Conservation (phyloP, 1,140 invertebrate species). For the Pseudomyrmex flavicornis region DNA sequence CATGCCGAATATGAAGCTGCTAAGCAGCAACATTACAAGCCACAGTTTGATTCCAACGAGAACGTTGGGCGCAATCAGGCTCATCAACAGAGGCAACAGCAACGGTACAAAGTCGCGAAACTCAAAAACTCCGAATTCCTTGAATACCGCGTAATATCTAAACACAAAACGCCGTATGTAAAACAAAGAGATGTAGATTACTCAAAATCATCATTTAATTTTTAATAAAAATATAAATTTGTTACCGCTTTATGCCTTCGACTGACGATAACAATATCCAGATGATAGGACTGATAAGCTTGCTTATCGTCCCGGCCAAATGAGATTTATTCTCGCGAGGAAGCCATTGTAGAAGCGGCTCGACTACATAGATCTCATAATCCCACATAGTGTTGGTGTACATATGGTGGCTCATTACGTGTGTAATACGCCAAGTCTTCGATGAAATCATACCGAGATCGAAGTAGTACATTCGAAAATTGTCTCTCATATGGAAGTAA, state of each 20-base stretch:
- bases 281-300: slow-evolving; percentile 85
- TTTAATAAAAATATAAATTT: neutral
- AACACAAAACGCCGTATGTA: slow-evolving; percentile 26
- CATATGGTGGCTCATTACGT: slow-evolving; percentile 92
- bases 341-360: slow-evolving; percentile 90
- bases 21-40: slow-evolving; percentile 86
- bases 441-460: slow-evolving; percentile 89
- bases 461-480: slow-evolving; percentile 93
- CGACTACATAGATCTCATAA: slow-evolving; percentile 89
- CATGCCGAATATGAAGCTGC: slow-evolving; percentile 88
- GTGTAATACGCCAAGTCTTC: slow-evolving; percentile 91
- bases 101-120: slow-evolving; percentile 84
- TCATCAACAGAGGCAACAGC: slow-evolving; percentile 85
- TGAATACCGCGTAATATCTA: slow-evolving; percentile 75
- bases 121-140: slow-evolving; percentile 67
- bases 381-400: slow-evolving; percentile 93
- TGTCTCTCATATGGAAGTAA: slow-evolving; percentile 92
- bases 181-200: neutral
- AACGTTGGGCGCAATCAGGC: slow-evolving; percentile 76
- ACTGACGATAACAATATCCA: slow-evolving; percentile 82
- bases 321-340: slow-evolving; percentile 85
- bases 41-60: slow-evolving; percentile 85
- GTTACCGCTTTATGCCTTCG: slow-evolving; percentile 84
- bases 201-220: too few relatives aligned
- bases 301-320: slow-evolving; percentile 82